phyloP scores from a whole-genome alignment of 2,113 vertebrate species.

The Crotalus viridis region DNA sequence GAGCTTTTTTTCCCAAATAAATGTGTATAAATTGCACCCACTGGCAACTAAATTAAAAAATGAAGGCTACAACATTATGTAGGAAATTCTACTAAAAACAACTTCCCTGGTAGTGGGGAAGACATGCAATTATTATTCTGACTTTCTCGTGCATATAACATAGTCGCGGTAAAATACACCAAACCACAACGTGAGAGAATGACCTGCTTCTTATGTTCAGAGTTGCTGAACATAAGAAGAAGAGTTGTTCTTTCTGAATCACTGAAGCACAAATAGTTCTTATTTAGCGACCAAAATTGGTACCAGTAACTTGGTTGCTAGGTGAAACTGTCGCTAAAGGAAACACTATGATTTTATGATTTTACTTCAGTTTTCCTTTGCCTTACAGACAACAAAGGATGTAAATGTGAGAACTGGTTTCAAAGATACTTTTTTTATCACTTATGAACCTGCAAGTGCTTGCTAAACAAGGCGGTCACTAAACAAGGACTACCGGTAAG shows the following conservation, averaged over 20 bases:
- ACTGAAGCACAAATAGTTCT: background rate
- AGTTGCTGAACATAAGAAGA: too few relatives aligned
- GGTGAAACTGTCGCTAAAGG: background rate
- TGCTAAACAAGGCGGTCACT: background rate
- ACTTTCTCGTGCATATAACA: background rate
- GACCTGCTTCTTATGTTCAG: background rate
- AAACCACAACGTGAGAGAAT: background rate
- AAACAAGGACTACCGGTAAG: background rate
- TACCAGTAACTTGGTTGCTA: background rate
- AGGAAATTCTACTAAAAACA: background rate
- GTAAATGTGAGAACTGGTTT: background rate
- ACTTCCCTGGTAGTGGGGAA: background rate
- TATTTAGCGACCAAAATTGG: background rate
- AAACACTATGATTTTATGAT: background rate
- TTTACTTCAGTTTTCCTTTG: background rate
- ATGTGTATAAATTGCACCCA: background rate
- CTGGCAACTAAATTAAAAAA: background rate
- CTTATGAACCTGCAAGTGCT: background rate
- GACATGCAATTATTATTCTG: too few relatives aligned
- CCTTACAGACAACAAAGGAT: background rate
- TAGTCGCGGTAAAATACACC: background rate
- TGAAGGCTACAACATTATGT: background rate
- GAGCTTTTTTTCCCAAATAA: background rate
- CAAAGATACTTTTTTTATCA: background rate
- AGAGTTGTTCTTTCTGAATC: background rate